Conservation (phyloP, 2,888 invertebrate species). For the Eupithecia subumbrata region DNA sequence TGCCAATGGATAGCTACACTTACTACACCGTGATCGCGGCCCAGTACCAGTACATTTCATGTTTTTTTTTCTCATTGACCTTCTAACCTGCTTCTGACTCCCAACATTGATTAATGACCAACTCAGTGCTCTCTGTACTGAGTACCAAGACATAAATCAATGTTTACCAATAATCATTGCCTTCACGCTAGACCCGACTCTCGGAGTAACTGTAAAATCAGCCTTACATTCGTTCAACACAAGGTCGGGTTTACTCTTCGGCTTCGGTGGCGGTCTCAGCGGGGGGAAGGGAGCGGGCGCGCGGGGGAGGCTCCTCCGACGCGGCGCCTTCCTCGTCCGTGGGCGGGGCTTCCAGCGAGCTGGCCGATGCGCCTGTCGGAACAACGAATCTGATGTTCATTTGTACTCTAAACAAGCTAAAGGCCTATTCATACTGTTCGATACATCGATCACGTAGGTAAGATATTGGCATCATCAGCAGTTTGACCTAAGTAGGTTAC, state of each 20-base stretch:
- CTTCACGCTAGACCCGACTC: not conserved
- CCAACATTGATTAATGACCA: no score
- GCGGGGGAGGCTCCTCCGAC: constrained; percentile 36
- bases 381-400: not conserved
- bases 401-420: not conserved
- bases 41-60: not conserved
- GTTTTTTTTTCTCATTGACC: not conserved
- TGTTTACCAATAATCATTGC: not conserved
- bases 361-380: constrained; percentile 14
- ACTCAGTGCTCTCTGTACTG: no score
- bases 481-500: no score
- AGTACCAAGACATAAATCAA: not conserved
- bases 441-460: no score
- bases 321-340: constrained; percentile 34
- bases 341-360: constrained; percentile 31
- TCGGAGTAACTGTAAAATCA: not conserved
- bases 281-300: constrained; percentile 59
- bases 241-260: constrained; percentile 52
- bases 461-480: no score
- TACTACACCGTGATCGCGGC: no score
- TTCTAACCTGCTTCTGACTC: not conserved
- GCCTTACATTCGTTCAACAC: not conserved
- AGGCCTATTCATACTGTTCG: no score
- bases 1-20: no score
- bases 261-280: constrained; percentile 81